These are phyloP conservation scores for Montipora capitata DNA, from an alignment of 92 coral and sea anemone species.

Conservation along the genomic window DNA sequence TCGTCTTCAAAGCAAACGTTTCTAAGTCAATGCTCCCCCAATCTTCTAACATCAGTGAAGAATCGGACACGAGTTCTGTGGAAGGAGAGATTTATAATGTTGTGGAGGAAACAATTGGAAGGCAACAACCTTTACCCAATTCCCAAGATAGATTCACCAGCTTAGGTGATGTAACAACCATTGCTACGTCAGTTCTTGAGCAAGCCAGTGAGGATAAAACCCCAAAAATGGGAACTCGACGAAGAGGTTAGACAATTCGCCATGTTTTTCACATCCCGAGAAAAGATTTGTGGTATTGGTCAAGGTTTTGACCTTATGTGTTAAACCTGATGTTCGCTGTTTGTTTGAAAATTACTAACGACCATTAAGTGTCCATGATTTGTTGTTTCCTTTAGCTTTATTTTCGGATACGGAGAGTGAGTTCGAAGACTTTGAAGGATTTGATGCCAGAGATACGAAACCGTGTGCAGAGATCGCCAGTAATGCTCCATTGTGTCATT, in stretches of 20 bases:
- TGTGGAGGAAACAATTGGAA: neutral
- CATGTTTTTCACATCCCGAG: neutral
- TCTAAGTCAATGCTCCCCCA: neutral
- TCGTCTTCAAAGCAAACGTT: neutral
- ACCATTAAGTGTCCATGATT: too few relatives aligned
- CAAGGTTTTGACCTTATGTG: neutral
- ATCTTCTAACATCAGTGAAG: neutral
- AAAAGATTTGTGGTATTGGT: neutral
- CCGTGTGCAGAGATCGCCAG: constrained; percentile 1
- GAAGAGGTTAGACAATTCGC: neutral
- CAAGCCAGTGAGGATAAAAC: neutral
- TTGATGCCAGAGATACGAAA: constrained; percentile 7
- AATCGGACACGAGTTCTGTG: neutral
- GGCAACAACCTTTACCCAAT: neutral
- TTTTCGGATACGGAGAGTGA: constrained; percentile 14
- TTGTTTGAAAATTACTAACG: too few relatives aligned
- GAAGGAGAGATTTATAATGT: constrained; percentile 6
- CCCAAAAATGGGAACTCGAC: neutral
- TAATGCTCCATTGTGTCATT: neutral
- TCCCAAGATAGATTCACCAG: neutral
- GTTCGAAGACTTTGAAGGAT: neutral
- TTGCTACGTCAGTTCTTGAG: neutral
- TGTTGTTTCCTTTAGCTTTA: neutral
- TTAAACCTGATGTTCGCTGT: too few relatives aligned
- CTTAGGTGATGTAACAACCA: neutral